These are phyloP conservation scores for Procavia capensis DNA, from an alignment of 2,113 vertebrate species.

Conservation along the genomic window DNA sequence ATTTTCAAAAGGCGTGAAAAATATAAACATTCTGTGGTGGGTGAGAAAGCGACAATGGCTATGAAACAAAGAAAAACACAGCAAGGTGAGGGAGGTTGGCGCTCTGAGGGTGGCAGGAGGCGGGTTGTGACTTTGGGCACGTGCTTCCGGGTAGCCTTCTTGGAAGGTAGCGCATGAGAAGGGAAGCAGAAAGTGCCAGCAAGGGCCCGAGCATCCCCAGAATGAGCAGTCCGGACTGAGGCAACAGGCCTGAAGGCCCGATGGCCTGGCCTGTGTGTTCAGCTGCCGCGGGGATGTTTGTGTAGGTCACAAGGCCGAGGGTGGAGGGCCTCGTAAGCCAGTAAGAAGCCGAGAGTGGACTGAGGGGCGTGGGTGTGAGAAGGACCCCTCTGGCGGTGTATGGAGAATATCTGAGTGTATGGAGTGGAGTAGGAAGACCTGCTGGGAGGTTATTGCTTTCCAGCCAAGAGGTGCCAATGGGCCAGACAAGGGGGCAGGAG, in stretches of 20 bases:
- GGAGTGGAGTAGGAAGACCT: neutral
- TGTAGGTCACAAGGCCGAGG: accelerated
- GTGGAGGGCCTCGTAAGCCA: neutral
- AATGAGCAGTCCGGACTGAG: neutral
- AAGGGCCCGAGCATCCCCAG: too few species aligned
- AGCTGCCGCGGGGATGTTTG: neutral
- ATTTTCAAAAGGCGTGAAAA: neutral
- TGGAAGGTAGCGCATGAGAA: neutral
- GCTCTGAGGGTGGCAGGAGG: neutral
- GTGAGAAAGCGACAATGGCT: neutral
- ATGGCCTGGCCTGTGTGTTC: neutral
- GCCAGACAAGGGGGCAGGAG: accelerated
- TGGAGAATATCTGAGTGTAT: neutral
- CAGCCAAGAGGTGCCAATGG: neutral
- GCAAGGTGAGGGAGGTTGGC: neutral
- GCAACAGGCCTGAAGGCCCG: neutral
- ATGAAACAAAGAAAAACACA: neutral
- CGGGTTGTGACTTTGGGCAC: neutral
- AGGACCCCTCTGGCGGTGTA: neutral
- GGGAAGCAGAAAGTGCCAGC: neutral
- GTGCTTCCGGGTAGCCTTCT: neutral
- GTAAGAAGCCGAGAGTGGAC: neutral
- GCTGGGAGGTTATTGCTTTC: neutral
- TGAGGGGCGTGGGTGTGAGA: neutral
- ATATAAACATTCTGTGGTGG: neutral